Conservation (phyloP, 2,888 invertebrate genomes). For the Pristionchus fissidentatus region DNA sequence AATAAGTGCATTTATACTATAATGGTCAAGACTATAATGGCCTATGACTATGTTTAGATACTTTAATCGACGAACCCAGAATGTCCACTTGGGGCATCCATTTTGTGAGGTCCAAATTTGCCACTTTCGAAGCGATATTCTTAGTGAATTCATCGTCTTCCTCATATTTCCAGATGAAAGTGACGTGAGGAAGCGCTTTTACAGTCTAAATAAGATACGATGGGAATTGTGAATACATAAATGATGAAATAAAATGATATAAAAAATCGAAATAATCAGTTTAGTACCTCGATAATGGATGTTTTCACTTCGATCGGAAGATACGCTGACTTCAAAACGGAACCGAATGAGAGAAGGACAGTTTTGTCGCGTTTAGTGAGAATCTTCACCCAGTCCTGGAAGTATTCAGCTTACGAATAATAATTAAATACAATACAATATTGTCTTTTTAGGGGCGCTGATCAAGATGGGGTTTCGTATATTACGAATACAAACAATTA, state of each 20-base stretch:
- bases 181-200: conserved; percentile 17
- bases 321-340: neutral
- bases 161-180: conserved; percentile 44
- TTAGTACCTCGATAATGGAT: conserved; percentile 20
- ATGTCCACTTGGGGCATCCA: conserved; percentile 34
- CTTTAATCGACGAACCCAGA: neutral
- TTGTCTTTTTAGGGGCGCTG: neutral
- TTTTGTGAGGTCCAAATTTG: conserved; percentile 14
- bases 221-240: too few relatives aligned
- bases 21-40: neutral
- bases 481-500: too few relatives aligned
- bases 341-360: conserved; percentile 16
- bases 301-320: neutral
- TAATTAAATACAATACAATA: too few relatives aligned
- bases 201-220: neutral
- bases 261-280: neutral
- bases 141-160: conserved; percentile 17
- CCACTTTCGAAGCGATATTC: neutral
- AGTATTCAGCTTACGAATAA: too few relatives aligned
- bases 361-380: conserved; percentile 7
- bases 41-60: neutral
- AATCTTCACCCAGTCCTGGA: conserved; percentile 29
- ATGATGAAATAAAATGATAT: neutral
- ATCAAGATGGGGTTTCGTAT: neutral
- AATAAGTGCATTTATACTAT: neutral